Base-by-base conservation (phyloP, 2,888 invertebrate genomes). In the Strigamia maritima region DNA sequence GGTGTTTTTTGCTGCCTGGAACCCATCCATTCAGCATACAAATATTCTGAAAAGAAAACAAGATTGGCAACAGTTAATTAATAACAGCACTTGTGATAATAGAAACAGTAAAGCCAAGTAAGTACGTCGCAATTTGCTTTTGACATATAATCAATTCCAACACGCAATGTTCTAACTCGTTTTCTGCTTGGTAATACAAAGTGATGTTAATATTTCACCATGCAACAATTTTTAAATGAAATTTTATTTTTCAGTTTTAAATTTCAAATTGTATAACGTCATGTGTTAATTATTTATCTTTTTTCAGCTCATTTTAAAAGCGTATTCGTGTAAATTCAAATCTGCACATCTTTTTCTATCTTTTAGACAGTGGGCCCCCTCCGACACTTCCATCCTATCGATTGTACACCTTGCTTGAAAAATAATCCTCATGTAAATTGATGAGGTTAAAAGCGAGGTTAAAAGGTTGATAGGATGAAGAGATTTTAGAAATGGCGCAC, bases 11-110 rank as follows among this genome's bases (percentile, higher is more conserved):
- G 83, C 92, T 91, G 65, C 91, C 92, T 75, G 90, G 88, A 82
- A 90, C 89, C 95, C 95, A 95, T 70, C 94, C 94, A 82, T 95
- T 91, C 79, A 93, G 89, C 79, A 91, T 90, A 88, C 94, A 94
- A 84, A 95, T 92, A 91, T 93, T 94, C 95, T 95, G 85, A 60
- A 85, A 85, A 6, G 6, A 75, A 65, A 14, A n/a, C 8, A 60
- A n/a, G 6, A 3, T 16, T 2, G 2, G 49, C 22, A 60, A 6
- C 40, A 40, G 16, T 19, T 49, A 49, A 65, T 65, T 65, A 24
- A 65, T 65, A 2, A 10, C 4, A 60, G 10, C 10, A 22, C 24
- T 65, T 7, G 22, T 19, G 22, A 14, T 6, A 26, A 10, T 24
- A 12, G 12, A 6, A 60, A 60, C 12, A 14, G 14, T 65, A 65